phyloP scores from a whole-genome alignment of 2,797 vertebrate species.

The Spinus olivaceus region DNA sequence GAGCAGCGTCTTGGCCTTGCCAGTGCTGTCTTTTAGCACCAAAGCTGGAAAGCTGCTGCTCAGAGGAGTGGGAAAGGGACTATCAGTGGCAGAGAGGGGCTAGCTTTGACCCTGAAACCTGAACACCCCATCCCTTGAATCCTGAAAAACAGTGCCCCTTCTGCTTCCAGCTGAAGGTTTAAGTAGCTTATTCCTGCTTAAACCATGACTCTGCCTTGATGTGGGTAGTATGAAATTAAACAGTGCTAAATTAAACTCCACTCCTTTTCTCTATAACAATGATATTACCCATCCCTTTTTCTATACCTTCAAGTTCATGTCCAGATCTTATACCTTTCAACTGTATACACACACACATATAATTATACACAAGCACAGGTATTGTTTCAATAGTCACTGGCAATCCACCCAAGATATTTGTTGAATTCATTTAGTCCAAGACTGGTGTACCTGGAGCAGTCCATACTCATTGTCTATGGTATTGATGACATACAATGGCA shows the following conservation, averaged over 20 bases:
- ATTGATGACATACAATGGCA: not conserved
- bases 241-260: not conserved
- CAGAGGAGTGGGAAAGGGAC: not conserved
- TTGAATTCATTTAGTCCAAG: not conserved
- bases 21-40: rapidly evolving
- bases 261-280: not conserved
- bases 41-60: not conserved
- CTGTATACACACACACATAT: not conserved
- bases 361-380: not conserved
- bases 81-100: not conserved
- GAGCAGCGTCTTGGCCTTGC: rapidly evolving
- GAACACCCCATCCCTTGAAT: not conserved
- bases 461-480: not conserved
- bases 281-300: not conserved
- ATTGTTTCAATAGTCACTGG: not conserved
- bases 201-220: not conserved
- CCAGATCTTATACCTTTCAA: not conserved
- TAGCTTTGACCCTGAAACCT: not conserved
- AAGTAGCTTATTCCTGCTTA: not conserved
- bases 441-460: not conserved
- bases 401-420: not conserved
- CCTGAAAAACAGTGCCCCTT: not conserved
- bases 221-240: not conserved
- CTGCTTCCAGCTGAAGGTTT: not conserved
- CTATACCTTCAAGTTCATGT: not conserved